A percentile compares a stretch with the other conserved stretches of the same genome.
Evolutionary conservation across 1,140 invertebrate genomes (phyloP).

Genomic region (Drosophila aff.): DNA sequence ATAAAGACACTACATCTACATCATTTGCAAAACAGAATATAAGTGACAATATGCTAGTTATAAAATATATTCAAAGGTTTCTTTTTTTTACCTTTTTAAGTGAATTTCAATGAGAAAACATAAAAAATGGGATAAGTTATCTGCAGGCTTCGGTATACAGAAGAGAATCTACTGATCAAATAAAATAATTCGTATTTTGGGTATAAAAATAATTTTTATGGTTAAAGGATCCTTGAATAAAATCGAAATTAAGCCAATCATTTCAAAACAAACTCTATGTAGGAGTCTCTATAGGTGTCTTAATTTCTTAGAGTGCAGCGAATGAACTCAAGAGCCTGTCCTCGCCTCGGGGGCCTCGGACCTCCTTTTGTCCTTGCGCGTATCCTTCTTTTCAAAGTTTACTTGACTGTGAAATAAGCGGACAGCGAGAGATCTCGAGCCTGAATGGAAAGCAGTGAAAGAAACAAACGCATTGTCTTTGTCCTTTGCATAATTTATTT

Average conservation of each 20-base stretch:
- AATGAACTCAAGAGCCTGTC: conserved; percentile 28
- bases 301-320: conserved; percentile 7
- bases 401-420: conserved; percentile 81
- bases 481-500: conserved; percentile 80
- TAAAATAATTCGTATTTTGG: background rate
- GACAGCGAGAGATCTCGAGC: conserved; percentile 40
- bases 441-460: conserved; percentile 43
- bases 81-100: no score
- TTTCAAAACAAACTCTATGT: background rate
- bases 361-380: conserved; percentile 38
- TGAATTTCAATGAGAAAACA: no score
- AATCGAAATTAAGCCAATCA: background rate
- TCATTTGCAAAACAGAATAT: no score
- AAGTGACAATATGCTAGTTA: background rate
- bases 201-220: background rate
- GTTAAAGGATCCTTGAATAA: background rate
- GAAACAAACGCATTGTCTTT: conserved; percentile 72
- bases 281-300: background rate
- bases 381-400: conserved; percentile 66
- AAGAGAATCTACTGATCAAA: background rate
- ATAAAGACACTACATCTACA: no score
- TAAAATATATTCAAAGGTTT: background rate
- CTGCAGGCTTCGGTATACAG: background rate
- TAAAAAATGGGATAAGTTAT: background rate
- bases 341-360: conserved; percentile 20